Evolutionary conservation across 2,888 invertebrate species (phyloP).

Genomic region (Pheosia gnoma): DNA sequence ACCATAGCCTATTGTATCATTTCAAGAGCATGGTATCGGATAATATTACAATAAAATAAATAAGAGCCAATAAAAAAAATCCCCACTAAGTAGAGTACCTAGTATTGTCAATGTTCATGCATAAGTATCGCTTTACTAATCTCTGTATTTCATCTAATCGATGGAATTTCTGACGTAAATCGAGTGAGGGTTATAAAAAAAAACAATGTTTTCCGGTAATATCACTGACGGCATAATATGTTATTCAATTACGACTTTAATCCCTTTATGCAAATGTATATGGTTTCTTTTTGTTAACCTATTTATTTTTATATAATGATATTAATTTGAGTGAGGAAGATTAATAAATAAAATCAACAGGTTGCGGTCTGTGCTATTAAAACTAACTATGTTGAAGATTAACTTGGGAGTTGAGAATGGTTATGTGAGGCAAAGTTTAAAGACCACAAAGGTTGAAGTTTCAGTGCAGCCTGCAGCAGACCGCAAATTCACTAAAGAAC

Average conservation of each 20-base stretch:
- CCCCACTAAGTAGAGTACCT: conserved; percentile 1
- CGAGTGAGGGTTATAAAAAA: conserved; percentile 22
- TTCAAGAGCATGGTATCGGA: conserved; percentile 33
- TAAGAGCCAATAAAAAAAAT: conserved; percentile 13
- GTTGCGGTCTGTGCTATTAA: conserved; percentile 48
- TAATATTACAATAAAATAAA: conserved; percentile 31
- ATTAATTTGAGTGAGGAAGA: conserved; percentile 31
- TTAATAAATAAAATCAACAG: conserved; percentile 41
- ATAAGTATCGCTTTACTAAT: conserved; percentile 17
- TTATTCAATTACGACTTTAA: conserved; percentile 20
- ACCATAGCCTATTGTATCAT: conserved; percentile 56
- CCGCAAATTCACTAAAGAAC: conserved; percentile 50
- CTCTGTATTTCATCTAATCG: conserved; percentile 41
- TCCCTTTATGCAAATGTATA: conserved; percentile 34
- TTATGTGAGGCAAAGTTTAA: conserved; percentile 57
- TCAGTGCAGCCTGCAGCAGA: conserved; percentile 55
- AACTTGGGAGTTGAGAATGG: conserved; percentile 54
- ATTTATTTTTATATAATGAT: conserved; percentile 10
- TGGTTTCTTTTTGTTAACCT: conserved; percentile 19
- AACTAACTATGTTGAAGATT: conserved; percentile 56
- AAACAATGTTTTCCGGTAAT: conserved; percentile 24
- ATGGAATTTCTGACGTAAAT: conserved; percentile 33
- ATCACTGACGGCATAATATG: conserved; percentile 13
- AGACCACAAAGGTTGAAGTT: conserved; percentile 64
- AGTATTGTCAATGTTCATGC: conserved; percentile 15